These are phyloP conservation scores for Trimorus sp. DNA, from an alignment of 2,888 invertebrate genomes.

Conservation along the genomic window DNA sequence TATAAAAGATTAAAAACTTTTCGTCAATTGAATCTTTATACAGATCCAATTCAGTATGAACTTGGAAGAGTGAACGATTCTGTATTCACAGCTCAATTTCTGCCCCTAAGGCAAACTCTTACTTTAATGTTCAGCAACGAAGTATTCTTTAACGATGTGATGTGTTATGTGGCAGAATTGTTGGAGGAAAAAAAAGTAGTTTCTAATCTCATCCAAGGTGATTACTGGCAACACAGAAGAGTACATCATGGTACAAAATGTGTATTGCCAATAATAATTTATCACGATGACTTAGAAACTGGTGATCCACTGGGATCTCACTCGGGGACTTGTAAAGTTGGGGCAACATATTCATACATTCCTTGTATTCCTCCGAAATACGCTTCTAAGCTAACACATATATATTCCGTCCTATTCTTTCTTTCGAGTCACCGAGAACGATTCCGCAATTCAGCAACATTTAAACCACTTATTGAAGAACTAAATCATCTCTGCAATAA, in stretches of 20 bases:
- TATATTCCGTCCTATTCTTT: background rate
- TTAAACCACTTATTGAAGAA: too few relatives aligned
- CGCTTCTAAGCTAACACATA: background rate
- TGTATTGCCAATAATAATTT: constrained; percentile 22
- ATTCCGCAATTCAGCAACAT: background rate
- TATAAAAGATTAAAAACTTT: constrained; percentile 25
- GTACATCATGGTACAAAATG: constrained; percentile 14
- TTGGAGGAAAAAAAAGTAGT: constrained; percentile 21
- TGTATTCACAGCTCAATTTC: constrained; percentile 7
- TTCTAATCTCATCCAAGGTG: constrained; percentile 29
- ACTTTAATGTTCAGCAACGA: constrained; percentile 22
- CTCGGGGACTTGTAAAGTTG: constrained; percentile 11
- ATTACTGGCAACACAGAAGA: constrained; percentile 27
- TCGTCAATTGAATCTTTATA: too few relatives aligned
- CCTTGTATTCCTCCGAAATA: constrained; percentile 7
- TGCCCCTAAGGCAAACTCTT: constrained; percentile 26
- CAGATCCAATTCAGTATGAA: too few relatives aligned
- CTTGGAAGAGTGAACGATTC: constrained; percentile 16
- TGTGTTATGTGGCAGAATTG: constrained; percentile 18
- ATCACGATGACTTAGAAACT: too few relatives aligned
- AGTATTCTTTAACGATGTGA: constrained; percentile 15
- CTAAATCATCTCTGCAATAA: too few relatives aligned
- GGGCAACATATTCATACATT: constrained; percentile 11
- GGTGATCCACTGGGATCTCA: constrained; percentile 16
- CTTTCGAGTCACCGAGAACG: background rate